Conservation (phyloP, 2,888 invertebrate genomes). For the Tryphoninae sp. region DNA sequence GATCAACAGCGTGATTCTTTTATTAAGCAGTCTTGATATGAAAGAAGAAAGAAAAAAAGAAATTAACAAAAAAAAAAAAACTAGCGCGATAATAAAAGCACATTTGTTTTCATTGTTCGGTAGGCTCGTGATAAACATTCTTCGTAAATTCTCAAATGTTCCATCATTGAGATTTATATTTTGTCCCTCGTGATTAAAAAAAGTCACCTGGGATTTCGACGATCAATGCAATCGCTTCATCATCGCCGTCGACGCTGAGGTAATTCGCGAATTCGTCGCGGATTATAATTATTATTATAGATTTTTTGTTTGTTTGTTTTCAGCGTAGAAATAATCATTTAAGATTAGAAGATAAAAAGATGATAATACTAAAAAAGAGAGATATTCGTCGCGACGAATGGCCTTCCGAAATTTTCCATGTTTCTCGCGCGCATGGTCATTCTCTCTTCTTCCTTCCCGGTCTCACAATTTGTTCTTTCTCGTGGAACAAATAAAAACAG, state of each 20-base stretch:
- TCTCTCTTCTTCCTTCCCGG: conserved; percentile 33
- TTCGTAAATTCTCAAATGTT: conserved; percentile 16
- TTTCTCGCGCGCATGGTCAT: conserved; percentile 33
- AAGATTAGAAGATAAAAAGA: conserved; percentile 53
- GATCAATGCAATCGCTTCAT: conserved; percentile 35
- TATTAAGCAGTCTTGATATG: conserved; percentile 46
- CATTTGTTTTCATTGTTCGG: conserved; percentile 31
- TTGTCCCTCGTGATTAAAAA: not conserved
- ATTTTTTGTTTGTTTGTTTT: conserved; percentile 11
- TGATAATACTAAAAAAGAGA: conserved; percentile 39
- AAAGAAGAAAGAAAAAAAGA: conserved; percentile 36
- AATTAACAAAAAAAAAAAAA: not conserved
- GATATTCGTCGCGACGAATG: conserved; percentile 37
- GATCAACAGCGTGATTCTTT: conserved; percentile 33
- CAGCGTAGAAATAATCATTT: conserved; percentile 52
- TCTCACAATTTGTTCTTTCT: conserved; percentile 23
- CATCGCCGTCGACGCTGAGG: not conserved
- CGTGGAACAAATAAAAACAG: conserved; percentile 5
- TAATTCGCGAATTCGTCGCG: not conserved
- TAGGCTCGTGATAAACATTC: conserved; percentile 41
- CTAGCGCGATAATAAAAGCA: conserved; percentile 55
- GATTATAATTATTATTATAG: conserved; percentile 4
- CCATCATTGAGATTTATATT: not conserved
- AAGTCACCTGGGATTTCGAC: not conserved
- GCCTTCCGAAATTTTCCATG: conserved; percentile 27